phyloP scores from a whole-genome alignment of 1,140 invertebrate species.

The Drosophila oshimai region DNA sequence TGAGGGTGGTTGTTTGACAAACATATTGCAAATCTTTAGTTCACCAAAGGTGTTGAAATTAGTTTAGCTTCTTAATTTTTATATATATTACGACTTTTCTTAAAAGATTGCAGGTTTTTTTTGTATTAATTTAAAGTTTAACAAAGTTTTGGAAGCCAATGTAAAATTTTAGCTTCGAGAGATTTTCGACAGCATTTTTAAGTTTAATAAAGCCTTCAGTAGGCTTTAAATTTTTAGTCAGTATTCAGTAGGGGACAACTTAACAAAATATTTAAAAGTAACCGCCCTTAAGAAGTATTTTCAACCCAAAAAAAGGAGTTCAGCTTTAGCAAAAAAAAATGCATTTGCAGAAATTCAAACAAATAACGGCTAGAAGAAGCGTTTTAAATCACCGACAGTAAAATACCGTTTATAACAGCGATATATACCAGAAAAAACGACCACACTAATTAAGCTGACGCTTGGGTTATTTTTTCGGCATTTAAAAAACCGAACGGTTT shows the following conservation, averaged over 20 bases:
- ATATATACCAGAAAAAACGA: slow-evolving; percentile 8
- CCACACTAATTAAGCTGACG: slow-evolving; percentile 6
- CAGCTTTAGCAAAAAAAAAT: neutral
- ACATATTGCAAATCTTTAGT: no score
- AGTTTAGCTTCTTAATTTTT: no score
- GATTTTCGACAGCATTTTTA: no score
- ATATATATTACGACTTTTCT: no score
- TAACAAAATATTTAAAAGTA: neutral
- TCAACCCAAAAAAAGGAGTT: neutral
- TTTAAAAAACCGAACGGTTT: slow-evolving; percentile 68
- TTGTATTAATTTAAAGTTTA: no score
- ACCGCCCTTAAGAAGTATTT: neutral
- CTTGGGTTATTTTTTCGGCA: slow-evolving; percentile 1
- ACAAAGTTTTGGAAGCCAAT: no score
- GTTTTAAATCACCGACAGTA: slow-evolving; percentile 1
- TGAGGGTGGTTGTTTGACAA: neutral
- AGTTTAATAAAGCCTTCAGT: no score
- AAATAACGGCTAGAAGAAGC: neutral
- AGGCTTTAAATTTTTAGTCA: no score
- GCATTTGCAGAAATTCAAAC: neutral
- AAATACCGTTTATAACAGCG: neutral
- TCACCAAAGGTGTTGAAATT: no score
- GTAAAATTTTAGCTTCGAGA: no score
- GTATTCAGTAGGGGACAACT: no score
- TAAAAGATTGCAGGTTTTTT: no score